Conservation (phyloP, 2,888 invertebrate species). For the Andrena haemorrhoa region DNA sequence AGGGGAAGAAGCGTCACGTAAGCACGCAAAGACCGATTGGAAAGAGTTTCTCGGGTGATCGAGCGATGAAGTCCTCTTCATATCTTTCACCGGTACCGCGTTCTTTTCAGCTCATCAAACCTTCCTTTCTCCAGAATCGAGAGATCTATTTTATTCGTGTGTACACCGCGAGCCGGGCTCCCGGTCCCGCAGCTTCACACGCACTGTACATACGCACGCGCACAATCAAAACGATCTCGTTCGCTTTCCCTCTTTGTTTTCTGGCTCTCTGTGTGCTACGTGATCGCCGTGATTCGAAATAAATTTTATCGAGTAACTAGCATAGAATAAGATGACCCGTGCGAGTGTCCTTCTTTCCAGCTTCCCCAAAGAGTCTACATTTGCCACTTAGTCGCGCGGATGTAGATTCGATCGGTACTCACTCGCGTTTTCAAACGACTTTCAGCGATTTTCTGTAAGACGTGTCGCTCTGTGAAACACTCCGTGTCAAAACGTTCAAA, state of each 20-base stretch:
- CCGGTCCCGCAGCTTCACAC: slow-evolving; percentile 11
- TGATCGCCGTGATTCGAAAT: slow-evolving; percentile 48
- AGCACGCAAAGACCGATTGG: slow-evolving; percentile 49
- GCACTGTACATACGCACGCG: slow-evolving; percentile 51
- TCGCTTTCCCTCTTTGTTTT: slow-evolving; percentile 32
- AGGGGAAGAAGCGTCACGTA: slow-evolving; percentile 26
- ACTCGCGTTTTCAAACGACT: neutral
- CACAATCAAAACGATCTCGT: slow-evolving; percentile 58
- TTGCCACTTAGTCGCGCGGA: neutral
- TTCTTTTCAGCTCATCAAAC: too few relatives aligned
- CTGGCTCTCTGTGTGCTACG: slow-evolving; percentile 63
- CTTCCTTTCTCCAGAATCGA: slow-evolving; percentile 2
- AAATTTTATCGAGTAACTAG: slow-evolving; percentile 58
- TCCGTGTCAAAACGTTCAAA: neutral
- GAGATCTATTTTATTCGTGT: neutral
- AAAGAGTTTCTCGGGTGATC: slow-evolving; percentile 11
- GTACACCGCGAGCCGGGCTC: neutral
- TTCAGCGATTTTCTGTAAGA: neutral
- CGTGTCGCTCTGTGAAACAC: neutral
- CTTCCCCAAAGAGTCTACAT: slow-evolving; percentile 4
- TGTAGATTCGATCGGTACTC: neutral
- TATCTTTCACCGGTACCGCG: too few relatives aligned
- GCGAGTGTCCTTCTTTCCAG: slow-evolving; percentile 46
- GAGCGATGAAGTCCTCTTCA: neutral
- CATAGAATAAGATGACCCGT: slow-evolving; percentile 33